Base-by-base conservation (phyloP, 2,797 vertebrate genomes). In the Xiphorhynchus erythropygius region DNA sequence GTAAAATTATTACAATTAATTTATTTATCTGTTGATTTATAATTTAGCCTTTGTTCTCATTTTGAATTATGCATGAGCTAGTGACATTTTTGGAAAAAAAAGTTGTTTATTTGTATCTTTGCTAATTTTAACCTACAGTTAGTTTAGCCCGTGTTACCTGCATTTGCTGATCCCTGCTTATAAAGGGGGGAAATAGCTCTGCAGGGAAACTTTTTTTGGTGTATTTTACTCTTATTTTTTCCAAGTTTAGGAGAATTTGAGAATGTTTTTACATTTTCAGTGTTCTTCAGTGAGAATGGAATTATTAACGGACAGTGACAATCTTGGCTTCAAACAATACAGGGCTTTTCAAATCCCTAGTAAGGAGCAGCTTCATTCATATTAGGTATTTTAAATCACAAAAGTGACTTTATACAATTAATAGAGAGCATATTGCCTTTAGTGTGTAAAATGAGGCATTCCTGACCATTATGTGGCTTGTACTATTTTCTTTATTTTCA, bases 31-130 rank as follows among this genome's bases (percentile, higher is more conserved):
- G 15, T 22, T 90, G 57, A 71, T 63, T 90, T 91, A 71, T 70
- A 90, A 93, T 86, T 91, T 90, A 90, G 28, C 28, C 41, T 84
- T 91, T 93, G 79, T 83, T 94, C 35, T 94, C 42, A 73, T 73
- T 92, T 87, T 90, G 67, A 96, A 89, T 91, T 91, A 85, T 84
- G 37, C 56, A 65, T 85, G 42, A 94, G 42, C 6, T 44, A 60
- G 44, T 71, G 25, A 46, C 8, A 91, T 39, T 60, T 91, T 73
- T 32, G 35, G 16, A 68, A 73, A 92, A 89, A 89, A 82, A 33
- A 14, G 33, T 11, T 18, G n/a, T 91, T 87, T 91, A 93, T 81
- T 95, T 82, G 25, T 76, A 84, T 24, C 28, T 88, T 87, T 89
- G 52, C n/a, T 91, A 57, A 94, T 93, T 94, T 95, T 96, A 95